phyloP scores from a whole-genome alignment of 2,888 invertebrate species.

The Ennomos fuscantarius region DNA sequence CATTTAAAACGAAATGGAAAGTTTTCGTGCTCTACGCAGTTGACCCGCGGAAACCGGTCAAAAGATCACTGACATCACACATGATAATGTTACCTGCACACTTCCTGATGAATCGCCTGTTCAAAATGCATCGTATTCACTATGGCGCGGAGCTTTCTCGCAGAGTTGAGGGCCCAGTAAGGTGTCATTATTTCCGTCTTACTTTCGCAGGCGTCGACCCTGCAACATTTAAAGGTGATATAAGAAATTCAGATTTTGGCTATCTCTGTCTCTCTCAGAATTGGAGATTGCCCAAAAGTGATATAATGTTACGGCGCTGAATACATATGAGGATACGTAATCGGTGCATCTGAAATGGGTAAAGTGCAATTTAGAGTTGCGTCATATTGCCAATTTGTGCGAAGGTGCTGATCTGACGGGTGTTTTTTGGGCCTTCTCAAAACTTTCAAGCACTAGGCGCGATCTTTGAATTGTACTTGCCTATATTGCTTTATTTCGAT shows the following conservation, averaged over 20 bases:
- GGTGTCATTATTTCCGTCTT: slow-evolving; percentile 97
- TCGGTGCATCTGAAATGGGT: slow-evolving; percentile 18
- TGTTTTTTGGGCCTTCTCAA: too few relatives aligned
- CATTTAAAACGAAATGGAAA: slow-evolving; percentile 20
- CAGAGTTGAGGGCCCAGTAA: slow-evolving; percentile 97
- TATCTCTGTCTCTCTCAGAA: slow-evolving; percentile 2
- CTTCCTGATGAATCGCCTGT: slow-evolving; percentile 97
- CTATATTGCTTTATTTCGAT: too few relatives aligned
- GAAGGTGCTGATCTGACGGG: neutral
- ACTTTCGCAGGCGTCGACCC: slow-evolving; percentile 95
- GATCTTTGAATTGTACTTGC: too few relatives aligned
- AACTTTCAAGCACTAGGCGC: too few relatives aligned
- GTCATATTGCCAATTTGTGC: slow-evolving; percentile 3
- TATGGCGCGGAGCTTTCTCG: slow-evolving; percentile 95
- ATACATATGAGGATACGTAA: slow-evolving; percentile 21
- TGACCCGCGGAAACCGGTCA: slow-evolving; percentile 21
- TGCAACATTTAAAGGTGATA: slow-evolving; percentile 59
- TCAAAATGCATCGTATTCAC: slow-evolving; percentile 98
- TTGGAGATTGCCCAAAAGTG: slow-evolving; percentile 25
- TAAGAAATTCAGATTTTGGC: slow-evolving; percentile 11
- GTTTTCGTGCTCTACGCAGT: slow-evolving; percentile 4
- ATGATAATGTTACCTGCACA: slow-evolving; percentile 89
- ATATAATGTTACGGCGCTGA: slow-evolving; percentile 14
- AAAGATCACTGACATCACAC: slow-evolving; percentile 19
- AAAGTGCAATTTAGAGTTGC: slow-evolving; percentile 21